Evolutionary conservation across 1,140 invertebrate species (phyloP).

Genomic region (Drosophila arawakana): DNA sequence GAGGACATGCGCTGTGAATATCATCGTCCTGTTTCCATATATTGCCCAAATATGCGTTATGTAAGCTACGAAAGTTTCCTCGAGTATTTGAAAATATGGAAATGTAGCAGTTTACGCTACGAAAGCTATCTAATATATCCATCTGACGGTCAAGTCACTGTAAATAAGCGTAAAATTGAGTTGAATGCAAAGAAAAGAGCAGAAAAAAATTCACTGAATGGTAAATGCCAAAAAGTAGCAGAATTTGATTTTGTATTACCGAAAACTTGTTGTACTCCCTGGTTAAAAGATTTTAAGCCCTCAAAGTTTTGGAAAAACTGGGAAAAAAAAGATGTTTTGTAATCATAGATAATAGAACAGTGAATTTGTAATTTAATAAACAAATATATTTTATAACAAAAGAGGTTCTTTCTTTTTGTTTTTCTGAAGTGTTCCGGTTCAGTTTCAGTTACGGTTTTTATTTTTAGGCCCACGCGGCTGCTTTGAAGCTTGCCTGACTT

Average conservation of each 20-base stretch:
- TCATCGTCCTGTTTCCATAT: slow-evolving; percentile 15
- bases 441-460: neutral
- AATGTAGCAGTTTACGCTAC: neutral
- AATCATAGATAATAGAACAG: neutral
- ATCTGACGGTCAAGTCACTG: neutral
- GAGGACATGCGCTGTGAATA: slow-evolving; percentile 31
- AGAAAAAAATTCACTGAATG: neutral
- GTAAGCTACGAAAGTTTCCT: slow-evolving; percentile 27
- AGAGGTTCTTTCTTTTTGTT: neutral
- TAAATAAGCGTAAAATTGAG: neutral
- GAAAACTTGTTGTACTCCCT: neutral
- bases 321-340: neutral
- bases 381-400: neutral
- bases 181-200: neutral
- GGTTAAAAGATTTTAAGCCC: neutral
- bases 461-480: slow-evolving; percentile 5
- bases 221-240: neutral
- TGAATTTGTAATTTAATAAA: neutral
- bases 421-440: neutral
- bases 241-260: neutral
- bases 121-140: slow-evolving; percentile 2
- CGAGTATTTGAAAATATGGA: neutral
- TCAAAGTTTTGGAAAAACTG: neutral
- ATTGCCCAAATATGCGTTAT: slow-evolving; percentile 45
- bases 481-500: slow-evolving; percentile 57